Evolutionary conservation across 1,140 invertebrate genomes (phyloP).

Genomic region (Leptopilina boulardi): DNA sequence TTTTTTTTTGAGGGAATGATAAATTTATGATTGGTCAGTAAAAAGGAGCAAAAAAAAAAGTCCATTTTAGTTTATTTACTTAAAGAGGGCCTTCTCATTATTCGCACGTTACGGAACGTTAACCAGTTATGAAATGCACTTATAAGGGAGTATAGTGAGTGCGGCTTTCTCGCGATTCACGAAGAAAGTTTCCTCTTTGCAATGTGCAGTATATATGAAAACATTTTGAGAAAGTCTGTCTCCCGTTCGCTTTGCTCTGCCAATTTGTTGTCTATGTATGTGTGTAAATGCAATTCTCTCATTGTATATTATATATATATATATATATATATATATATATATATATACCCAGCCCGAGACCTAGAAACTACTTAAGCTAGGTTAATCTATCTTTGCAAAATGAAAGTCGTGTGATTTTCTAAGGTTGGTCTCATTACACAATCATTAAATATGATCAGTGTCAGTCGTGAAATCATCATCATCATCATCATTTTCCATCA

Average conservation of each 20-base stretch:
- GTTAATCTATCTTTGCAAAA: slow-evolving; percentile 24
- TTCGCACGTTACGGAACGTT: slow-evolving; percentile 71
- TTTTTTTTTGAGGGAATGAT: slow-evolving; percentile 34
- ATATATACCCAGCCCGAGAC: slow-evolving; percentile 28
- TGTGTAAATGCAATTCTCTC: slow-evolving; percentile 56
- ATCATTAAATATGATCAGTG: slow-evolving; percentile 14
- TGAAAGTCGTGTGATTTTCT: slow-evolving; percentile 13
- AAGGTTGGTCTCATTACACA: slow-evolving; percentile 23
- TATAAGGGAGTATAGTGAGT: slow-evolving; percentile 59
- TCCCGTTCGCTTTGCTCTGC: slow-evolving; percentile 48
- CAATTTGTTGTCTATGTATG: slow-evolving; percentile 44
- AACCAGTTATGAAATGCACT: slow-evolving; percentile 73
- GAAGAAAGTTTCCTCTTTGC: slow-evolving; percentile 71
- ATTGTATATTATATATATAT: too few species aligned
- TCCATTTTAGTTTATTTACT: slow-evolving; percentile 40
- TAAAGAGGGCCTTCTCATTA: slow-evolving; percentile 39
- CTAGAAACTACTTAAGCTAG: slow-evolving; percentile 10
- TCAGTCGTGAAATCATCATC: neutral
- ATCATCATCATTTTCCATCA: neutral
- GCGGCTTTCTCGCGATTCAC: slow-evolving; percentile 67
- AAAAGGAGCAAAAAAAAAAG: neutral
- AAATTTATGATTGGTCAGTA: neutral
- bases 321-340: too few species aligned
- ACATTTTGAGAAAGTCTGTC: slow-evolving; percentile 69
- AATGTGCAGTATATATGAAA: slow-evolving; percentile 63